Evolutionary conservation across 2,797 vertebrate species (phyloP).

Genomic region (Falco peregrinus): DNA sequence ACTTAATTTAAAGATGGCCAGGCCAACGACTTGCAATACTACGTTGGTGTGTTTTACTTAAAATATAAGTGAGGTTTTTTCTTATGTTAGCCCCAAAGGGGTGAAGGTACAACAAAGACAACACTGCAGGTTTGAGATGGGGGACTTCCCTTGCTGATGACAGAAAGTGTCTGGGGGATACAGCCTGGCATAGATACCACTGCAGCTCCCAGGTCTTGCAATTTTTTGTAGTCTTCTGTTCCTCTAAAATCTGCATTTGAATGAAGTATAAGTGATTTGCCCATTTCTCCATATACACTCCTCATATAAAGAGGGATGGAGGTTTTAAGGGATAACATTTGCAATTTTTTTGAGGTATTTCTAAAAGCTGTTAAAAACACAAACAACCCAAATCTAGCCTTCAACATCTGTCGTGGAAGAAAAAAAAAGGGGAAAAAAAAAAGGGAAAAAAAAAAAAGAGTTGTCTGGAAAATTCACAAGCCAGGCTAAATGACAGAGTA

Average conservation of each 20-base stretch:
- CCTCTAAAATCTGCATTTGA: not conserved
- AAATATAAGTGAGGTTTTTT: not conserved
- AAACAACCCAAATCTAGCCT: not conserved
- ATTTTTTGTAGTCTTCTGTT: not conserved
- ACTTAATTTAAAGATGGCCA: not conserved
- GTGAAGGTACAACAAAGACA: not conserved
- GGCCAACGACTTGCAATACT: not conserved
- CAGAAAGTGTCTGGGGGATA: not conserved
- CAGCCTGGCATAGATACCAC: not conserved
- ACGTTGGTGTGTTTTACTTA: not conserved
- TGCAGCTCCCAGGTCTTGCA: not conserved
- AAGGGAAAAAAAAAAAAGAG: not conserved
- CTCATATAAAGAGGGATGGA: not conserved
- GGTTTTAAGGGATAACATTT: not conserved
- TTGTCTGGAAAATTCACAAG: not conserved
- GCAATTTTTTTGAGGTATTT: constrained; percentile 4
- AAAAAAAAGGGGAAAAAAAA: too few species aligned
- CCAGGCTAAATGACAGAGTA: not conserved
- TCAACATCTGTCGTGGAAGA: not conserved
- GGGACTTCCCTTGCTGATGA: not conserved
- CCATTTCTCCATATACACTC: not conserved
- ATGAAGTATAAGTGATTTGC: not conserved
- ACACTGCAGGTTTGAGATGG: not conserved
- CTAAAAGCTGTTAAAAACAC: constrained; percentile 32
- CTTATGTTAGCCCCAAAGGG: not conserved